Evolutionary conservation across 2,888 invertebrate species (phyloP), one percentile per base, ranked within the genome.

Genomic region (Sycophila texana): DNA sequence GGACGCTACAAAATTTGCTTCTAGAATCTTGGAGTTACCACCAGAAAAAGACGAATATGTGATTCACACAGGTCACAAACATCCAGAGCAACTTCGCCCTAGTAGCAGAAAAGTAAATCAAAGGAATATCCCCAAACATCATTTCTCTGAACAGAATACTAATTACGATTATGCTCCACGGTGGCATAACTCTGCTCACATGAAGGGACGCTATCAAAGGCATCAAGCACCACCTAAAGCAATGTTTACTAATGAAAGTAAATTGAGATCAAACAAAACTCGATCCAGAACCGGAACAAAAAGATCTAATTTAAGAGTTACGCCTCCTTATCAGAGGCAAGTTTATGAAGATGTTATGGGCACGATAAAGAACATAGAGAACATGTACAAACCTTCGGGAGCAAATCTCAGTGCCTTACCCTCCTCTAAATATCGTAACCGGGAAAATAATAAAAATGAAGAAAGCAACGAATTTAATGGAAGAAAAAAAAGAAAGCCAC

Each of bases 331-430:
- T 81, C 85, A 90, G 30, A 86, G 83, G 13, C 86, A 88, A 61
- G 89, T 89, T 2, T 90, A 90, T 81, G 88, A 90, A 30, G 90
- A 90, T 63, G 89, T 90, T 0, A 89, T 90, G 89, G 88, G 88
- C 1, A 89, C 86, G 2, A 90, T 90, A 14, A 86, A 86, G 70
- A 87, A 88, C 81, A 80, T 85, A 16, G 84, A 84, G 18, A 83
- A 79, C 20, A 80, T 83, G 61, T 79, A 83, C n/a, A 78, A 82
- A 74, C 68, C 74, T 0, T 57, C 55, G 4, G 60, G n/a, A 4
- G 12, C 55, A 16, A 67, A 61, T 5, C 67, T 63, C 14, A 61
- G 30, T 26, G 13, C 30, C 7, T 13, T 13, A n/a, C 20, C 60
- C 20, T 14, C 74, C 60, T 5, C 58, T 20, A 58, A 49, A 16